Conservation (phyloP, 2,888 invertebrate genomes). For the Lacanobia wlatinum region DNA sequence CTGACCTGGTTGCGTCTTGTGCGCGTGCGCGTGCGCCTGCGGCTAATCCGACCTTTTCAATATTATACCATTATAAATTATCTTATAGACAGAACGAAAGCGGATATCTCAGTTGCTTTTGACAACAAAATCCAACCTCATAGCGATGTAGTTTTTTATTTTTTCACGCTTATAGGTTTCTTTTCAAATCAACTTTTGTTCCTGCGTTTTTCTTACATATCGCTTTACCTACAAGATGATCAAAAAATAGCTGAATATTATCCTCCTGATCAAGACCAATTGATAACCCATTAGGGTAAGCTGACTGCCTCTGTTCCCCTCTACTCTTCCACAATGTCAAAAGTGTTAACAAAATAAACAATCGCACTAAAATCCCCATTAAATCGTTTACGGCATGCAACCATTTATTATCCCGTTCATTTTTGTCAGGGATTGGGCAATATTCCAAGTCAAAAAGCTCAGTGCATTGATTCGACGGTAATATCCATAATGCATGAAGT, state of each 20-base stretch:
- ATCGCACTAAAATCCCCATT: background rate
- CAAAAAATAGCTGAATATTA: no score
- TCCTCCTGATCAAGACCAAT: no score
- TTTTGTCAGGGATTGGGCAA: conserved; percentile 51
- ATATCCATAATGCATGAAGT: conserved; percentile 37
- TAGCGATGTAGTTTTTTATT: no score
- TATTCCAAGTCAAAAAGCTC: conserved; percentile 49
- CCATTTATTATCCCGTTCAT: conserved; percentile 10
- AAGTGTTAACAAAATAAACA: conserved; percentile 1
- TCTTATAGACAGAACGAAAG: conserved; percentile 9
- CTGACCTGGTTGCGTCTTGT: conserved; percentile 61
- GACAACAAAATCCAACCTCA: background rate
- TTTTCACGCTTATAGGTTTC: background rate
- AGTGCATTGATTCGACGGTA: conserved; percentile 23
- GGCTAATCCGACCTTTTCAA: conserved; percentile 29
- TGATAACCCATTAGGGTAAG: background rate
- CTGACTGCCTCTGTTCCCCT: background rate
- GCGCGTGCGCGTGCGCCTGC: conserved; percentile 41
- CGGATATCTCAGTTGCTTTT: conserved; percentile 5
- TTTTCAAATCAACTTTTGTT: background rate
- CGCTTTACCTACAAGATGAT: background rate
- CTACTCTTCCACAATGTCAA: background rate
- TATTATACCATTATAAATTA: conserved; percentile 10
- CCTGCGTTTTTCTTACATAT: background rate
- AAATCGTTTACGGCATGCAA: conserved; percentile 14